phyloP scores from a whole-genome alignment of 2,113 vertebrate species.

The Onychostoma macrolepis region DNA sequence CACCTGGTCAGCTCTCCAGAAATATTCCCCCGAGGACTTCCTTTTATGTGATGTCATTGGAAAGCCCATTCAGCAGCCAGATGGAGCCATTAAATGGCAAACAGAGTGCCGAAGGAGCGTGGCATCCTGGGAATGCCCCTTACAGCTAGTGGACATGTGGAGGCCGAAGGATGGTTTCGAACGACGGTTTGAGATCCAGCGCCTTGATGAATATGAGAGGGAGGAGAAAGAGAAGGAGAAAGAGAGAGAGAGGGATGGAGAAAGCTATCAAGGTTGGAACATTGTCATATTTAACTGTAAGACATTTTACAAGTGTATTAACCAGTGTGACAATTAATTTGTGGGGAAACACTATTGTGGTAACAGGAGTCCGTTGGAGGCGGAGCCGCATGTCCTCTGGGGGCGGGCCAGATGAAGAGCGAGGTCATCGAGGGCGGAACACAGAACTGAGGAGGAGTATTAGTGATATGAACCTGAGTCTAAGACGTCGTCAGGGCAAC shows the following conservation, averaged over 20 bases:
- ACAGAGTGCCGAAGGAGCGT: conserved; percentile 85
- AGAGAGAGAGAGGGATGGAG: conserved; percentile 74
- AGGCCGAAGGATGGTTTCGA: conserved; percentile 88
- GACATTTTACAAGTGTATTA: background rate
- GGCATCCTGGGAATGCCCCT: conserved; percentile 84
- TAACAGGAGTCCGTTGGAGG: conserved; percentile 80
- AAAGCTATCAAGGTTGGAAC: conserved; percentile 70
- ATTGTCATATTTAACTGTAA: background rate
- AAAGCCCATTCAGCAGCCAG: conserved; percentile 76
- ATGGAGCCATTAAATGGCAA: conserved; percentile 78
- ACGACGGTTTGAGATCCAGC: conserved; percentile 88
- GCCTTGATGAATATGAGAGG: conserved; percentile 84
- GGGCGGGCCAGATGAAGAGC: conserved; percentile 76
- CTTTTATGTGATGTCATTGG: conserved; percentile 86
- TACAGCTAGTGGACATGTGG: conserved; percentile 91
- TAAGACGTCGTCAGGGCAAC: conserved; percentile 80
- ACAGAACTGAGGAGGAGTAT: conserved; percentile 88
- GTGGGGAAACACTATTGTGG: conserved; percentile 39
- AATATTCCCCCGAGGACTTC: conserved; percentile 79
- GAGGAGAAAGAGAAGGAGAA: conserved; percentile 77
- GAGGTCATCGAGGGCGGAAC: conserved; percentile 77
- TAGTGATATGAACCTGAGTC: conserved; percentile 90
- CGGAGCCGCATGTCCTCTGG: conserved; percentile 83
- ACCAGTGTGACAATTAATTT: background rate
- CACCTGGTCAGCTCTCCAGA: conserved; percentile 74